These are phyloP conservation scores for Actinostola sp. DNA, from an alignment of 92 coral and sea anemone genomes.

Conservation along the genomic window DNA sequence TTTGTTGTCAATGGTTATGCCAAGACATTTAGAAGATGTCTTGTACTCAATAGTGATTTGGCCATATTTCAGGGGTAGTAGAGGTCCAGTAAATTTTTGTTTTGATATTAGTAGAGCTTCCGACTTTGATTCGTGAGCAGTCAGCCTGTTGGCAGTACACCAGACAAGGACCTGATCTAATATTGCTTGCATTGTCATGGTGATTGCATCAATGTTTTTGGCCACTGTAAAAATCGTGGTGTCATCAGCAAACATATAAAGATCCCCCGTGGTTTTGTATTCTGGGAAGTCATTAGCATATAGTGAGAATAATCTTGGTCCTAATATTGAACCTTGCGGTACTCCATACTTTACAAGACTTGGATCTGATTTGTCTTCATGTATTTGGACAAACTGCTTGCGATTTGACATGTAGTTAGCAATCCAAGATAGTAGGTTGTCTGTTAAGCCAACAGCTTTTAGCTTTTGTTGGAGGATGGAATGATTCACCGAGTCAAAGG, in stretches of 20 bases:
- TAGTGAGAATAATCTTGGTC: conserved; percentile 34
- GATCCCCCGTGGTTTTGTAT: conserved; percentile 24
- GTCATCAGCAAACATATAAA: conserved; percentile 46
- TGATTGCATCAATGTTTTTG: conserved; percentile 29
- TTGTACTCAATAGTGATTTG: conserved; percentile 23
- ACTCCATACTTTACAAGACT: conserved; percentile 11
- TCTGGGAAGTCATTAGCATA: conserved; percentile 43
- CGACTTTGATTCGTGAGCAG: conserved; percentile 30
- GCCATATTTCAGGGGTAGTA: conserved; percentile 37
- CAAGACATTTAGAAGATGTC: conserved; percentile 39
- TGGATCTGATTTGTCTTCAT: conserved; percentile 21
- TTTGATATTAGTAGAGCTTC: conserved; percentile 42
- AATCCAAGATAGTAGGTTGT: conserved; percentile 16
- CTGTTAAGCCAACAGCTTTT: conserved; percentile 22
- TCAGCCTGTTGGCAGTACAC: conserved; percentile 41
- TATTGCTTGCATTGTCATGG: conserved; percentile 17
- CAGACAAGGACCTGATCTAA: conserved; percentile 32
- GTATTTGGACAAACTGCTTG: conserved; percentile 21
- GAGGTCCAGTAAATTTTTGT: conserved; percentile 47
- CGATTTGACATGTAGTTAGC: conserved; percentile 16
- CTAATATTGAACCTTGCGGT: conserved; percentile 38
- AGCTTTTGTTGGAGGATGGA: conserved; percentile 21
- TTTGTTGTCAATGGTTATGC: conserved; percentile 48
- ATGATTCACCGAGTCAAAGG: conserved; percentile 35
- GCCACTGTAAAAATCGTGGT: conserved; percentile 32